Percentiles rank a stretch among this genome's conserved stretches.
These are phyloP conservation scores for Acleris holmiana DNA, from an alignment of 2,888 invertebrate species.

Conservation along the genomic window DNA sequence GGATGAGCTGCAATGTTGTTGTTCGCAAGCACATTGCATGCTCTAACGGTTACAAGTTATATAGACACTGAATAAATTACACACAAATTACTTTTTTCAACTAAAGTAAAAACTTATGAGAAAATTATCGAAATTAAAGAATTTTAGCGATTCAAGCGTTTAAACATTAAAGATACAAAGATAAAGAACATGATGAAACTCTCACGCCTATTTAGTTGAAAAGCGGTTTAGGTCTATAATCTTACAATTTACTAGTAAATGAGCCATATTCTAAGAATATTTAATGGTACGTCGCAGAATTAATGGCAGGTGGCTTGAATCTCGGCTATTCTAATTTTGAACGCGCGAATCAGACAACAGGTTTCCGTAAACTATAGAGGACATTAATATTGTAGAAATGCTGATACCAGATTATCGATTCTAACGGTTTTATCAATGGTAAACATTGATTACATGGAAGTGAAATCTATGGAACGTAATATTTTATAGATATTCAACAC, in stretches of 20 bases:
- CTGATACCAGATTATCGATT: conserved; percentile 25
- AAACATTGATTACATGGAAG: conserved; percentile 31
- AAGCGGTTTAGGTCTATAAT: conserved; percentile 23
- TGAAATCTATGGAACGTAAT: conserved; percentile 17
- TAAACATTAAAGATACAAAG: too few relatives aligned
- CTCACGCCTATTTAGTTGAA: conserved; percentile 27
- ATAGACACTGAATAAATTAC: too few relatives aligned
- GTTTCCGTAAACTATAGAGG: conserved; percentile 17
- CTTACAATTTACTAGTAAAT: conserved; percentile 22
- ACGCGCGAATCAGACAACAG: conserved; percentile 21
- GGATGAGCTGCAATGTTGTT: conserved; percentile 19
- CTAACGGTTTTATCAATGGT: conserved; percentile 29
- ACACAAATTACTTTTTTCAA: not conserved
- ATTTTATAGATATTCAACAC: conserved; percentile 21
- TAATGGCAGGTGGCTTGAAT: conserved; percentile 28
- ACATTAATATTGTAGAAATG: conserved; percentile 30
- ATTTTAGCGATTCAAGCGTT: too few relatives aligned
- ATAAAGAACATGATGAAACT: conserved; percentile 4
- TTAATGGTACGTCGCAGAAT: conserved; percentile 12
- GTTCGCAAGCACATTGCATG: conserved; percentile 15
- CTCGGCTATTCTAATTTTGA: conserved; percentile 23
- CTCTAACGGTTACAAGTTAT: conserved; percentile 9
- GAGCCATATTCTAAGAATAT: conserved; percentile 25
- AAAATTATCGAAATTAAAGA: too few relatives aligned
- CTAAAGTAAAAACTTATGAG: not conserved